Evolutionary conservation across 2,797 vertebrate genomes (phyloP).

Genomic region (Coilia nasus): DNA sequence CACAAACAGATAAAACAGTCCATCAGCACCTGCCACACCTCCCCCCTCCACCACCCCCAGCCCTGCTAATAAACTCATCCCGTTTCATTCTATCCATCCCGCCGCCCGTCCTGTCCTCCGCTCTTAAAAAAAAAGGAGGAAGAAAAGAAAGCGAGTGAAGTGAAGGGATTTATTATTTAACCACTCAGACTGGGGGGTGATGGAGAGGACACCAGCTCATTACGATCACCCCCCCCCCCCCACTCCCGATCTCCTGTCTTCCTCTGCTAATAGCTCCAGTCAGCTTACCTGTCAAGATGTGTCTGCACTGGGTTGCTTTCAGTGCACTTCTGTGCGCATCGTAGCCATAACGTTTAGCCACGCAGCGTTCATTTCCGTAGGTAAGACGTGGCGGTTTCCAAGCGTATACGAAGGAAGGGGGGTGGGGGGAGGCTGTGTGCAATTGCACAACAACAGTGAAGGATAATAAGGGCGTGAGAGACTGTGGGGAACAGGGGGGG

Average conservation of each 20-base stretch:
- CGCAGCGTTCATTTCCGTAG: not conserved
- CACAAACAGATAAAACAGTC: constrained; percentile 59
- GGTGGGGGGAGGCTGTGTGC: not conserved
- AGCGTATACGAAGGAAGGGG: not conserved
- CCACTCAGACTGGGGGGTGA: constrained; percentile 21
- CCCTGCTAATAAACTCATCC: constrained; percentile 12
- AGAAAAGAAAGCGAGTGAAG: not conserved
- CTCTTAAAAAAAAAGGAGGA: not conserved
- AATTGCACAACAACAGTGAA: not conserved
- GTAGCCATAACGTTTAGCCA: not conserved
- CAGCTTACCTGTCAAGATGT: not conserved
- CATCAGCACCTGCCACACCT: constrained; percentile 34
- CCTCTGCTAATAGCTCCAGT: not conserved
- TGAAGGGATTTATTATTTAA: constrained; percentile 18
- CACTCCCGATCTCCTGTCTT: not conserved
- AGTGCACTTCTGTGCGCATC: not conserved
- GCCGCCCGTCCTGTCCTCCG: constrained; percentile 9
- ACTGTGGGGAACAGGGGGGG: not conserved
- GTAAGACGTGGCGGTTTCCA: not conserved
- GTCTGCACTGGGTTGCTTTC: not conserved
- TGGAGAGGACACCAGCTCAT: constrained; percentile 10
- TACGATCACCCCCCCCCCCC: not conserved
- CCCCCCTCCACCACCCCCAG: not conserved
- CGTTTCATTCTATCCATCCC: constrained; percentile 6
- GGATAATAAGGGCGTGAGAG: constrained; percentile 20